Conservation (phyloP, 2,888 invertebrate species). For the Fabriciana adippe region DNA sequence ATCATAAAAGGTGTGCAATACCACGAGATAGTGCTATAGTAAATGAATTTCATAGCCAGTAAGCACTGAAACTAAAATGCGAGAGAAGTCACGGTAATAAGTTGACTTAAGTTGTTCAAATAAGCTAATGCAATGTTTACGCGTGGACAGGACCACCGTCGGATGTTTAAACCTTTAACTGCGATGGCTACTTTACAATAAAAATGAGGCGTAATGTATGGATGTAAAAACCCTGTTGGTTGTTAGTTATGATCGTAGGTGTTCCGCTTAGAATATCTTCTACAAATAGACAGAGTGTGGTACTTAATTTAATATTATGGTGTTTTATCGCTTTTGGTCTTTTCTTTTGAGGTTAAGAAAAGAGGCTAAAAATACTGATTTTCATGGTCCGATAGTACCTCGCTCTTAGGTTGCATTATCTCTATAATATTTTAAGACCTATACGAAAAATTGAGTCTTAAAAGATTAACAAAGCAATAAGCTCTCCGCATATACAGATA, state of each 20-base stretch:
- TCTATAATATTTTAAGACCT: too few relatives aligned
- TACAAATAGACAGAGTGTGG: neutral
- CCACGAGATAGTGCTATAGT: too few relatives aligned
- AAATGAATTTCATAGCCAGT: neutral
- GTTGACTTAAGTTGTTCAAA: constrained; percentile 10
- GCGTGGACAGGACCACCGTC: constrained; percentile 64
- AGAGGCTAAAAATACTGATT: too few relatives aligned
- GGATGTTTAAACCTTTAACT: constrained; percentile 66
- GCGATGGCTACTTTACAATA: constrained; percentile 54
- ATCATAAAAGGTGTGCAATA: too few relatives aligned
- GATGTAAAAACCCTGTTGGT: constrained; percentile 47
- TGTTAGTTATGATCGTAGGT: constrained; percentile 43
- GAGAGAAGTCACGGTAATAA: constrained; percentile 4
- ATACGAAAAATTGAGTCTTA: too few relatives aligned
- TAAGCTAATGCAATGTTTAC: constrained; percentile 26
- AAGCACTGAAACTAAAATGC: neutral
- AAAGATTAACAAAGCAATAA: too few relatives aligned
- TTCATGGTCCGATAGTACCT: too few relatives aligned
- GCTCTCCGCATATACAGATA: too few relatives aligned
- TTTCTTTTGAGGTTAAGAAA: neutral
- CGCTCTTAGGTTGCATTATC: too few relatives aligned
- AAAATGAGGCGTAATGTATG: constrained; percentile 60
- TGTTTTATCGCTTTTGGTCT: neutral
- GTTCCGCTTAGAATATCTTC: constrained; percentile 17
- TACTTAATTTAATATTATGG: constrained; percentile 1